These are phyloP conservation scores for Bos indicus DNA, from an alignment of 2,113 vertebrate species.

Conservation along the genomic window DNA sequence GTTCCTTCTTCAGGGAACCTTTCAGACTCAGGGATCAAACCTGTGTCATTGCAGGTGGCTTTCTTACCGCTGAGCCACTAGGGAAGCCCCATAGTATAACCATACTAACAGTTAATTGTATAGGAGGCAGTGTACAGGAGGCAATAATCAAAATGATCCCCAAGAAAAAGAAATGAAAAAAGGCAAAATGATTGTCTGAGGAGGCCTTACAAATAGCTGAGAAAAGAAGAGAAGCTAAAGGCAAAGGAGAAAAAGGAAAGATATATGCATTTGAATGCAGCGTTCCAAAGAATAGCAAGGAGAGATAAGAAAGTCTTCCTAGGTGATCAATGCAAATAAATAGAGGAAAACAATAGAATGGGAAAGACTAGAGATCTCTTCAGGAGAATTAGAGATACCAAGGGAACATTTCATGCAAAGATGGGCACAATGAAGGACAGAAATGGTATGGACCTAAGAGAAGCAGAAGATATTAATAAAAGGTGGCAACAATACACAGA, in stretches of 20 bases:
- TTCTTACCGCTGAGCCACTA: fast-evolving
- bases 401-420: neutral
- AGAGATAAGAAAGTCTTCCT: neutral
- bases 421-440: neutral
- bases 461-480: neutral
- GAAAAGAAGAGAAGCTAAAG: neutral
- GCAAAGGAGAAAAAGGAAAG: neutral
- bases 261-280: neutral
- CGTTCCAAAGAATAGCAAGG: neutral
- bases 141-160: neutral
- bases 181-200: neutral
- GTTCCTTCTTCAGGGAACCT: neutral
- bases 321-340: neutral
- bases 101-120: neutral
- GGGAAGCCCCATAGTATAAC: neutral
- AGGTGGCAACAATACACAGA: neutral
- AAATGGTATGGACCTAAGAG: neutral
- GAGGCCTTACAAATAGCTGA: neutral
- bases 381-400: neutral
- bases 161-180: neutral
- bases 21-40: neutral
- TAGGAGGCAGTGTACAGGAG: neutral
- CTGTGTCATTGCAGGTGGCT: neutral
- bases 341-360: neutral
- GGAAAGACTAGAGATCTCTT: neutral